Base-by-base conservation (phyloP, 2,888 invertebrate species). In the Thelaira solivaga region DNA sequence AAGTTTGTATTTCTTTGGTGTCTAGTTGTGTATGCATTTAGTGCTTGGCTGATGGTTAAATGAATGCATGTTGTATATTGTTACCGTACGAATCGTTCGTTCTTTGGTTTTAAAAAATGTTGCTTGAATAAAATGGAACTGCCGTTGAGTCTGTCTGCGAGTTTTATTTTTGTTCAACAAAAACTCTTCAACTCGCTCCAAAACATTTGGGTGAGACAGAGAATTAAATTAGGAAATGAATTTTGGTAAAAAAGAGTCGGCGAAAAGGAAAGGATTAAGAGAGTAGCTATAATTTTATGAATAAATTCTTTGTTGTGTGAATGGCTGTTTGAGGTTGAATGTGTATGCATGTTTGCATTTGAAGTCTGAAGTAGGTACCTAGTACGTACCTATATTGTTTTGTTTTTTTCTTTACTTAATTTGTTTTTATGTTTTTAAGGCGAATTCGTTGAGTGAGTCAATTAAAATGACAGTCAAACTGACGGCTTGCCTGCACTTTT, bases 391-490 rank as follows among this genome's bases (percentile, higher is more conserved):
- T n/a, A n/a, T n/a, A n/a, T n/a, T n/a, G n/a, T n/a, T n/a, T n/a
- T n/a, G n/a, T n/a, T n/a, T n/a, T n/a, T n/a, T n/a, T n/a, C n/a
- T n/a, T n/a, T n/a, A n/a, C n/a, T n/a, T n/a, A n/a, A n/a, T n/a
- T n/a, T n/a, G n/a, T n/a, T 39, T 39, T 39, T 49, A 13, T 57
- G 41, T 29, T 55, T 45, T 68, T 62, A 36, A 64, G 64, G 68
- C 73, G 68, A 77, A 77, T 77, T 73, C 57, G 49, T 59, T 64
- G 61, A 68, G 77, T 77, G 73, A 77, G 73, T 73, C 64, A 77
- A 73, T 77, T 68, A 73, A 73, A 64, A 64, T 73, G 73, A 69
- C 73, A 73, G 73, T 45, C 68, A 62, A 77, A 73, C 64, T 73
- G 73, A 68, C 73, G 67, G 62, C 55, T 62, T 49, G 75, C 39